Percentiles rank a stretch among this genome's conserved stretches.
phyloP scores from a whole-genome alignment of 2,113 vertebrate genomes.

The Martes martes region DNA sequence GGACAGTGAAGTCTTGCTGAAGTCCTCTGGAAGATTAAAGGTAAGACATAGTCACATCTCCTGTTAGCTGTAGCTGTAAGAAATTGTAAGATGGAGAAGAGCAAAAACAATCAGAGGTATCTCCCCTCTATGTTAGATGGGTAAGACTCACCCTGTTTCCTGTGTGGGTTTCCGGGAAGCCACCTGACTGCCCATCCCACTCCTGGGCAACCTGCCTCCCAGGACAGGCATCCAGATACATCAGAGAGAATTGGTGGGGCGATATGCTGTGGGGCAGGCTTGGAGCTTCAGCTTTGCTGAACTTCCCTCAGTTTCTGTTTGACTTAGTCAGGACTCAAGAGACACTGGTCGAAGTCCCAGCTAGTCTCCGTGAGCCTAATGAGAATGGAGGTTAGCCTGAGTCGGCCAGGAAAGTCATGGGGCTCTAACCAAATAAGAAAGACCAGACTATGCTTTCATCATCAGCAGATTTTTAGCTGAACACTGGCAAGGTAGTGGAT shows the following conservation, averaged over 20 bases:
- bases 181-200: neutral
- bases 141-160: neutral
- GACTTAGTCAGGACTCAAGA: neutral
- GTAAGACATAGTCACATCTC: neutral
- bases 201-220: neutral
- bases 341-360: neutral
- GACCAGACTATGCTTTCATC: neutral
- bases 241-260: neutral
- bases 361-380: neutral
- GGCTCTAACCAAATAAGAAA: neutral
- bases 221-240: neutral
- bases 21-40: neutral
- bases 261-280: neutral
- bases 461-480: neutral
- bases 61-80: neutral
- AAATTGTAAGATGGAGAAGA: neutral
- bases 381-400: neutral
- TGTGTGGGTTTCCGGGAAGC: neutral
- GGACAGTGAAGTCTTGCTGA: neutral
- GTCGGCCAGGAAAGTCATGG: neutral
- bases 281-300: neutral
- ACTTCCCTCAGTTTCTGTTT: neutral
- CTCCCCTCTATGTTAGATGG: neutral
- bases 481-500: neutral
- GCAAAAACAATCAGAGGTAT: neutral